phyloP scores from a whole-genome alignment of 2,888 invertebrate genomes.

The Polydrusus pterygomalis region DNA sequence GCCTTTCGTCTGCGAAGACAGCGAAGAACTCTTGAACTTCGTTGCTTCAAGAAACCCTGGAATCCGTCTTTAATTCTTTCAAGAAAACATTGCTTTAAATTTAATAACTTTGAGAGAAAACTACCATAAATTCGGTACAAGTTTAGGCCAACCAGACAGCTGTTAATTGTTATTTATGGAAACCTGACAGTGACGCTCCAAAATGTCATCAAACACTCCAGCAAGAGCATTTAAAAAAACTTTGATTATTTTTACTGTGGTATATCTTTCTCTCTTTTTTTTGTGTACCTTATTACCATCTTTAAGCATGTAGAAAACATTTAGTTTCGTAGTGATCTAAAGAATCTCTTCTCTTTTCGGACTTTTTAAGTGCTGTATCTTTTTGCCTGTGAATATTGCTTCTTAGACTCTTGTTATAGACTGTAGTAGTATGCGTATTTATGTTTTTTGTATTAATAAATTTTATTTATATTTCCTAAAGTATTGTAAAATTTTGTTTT shows the following conservation, averaged over 20 bases:
- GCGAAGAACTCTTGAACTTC: constrained; percentile 91
- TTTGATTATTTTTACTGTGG: neutral
- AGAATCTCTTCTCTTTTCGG: neutral
- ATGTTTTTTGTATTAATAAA: constrained; percentile 47
- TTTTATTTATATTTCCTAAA: constrained; percentile 49
- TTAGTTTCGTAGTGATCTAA: constrained; percentile 1
- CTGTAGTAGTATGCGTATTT: constrained; percentile 44
- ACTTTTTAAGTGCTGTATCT: constrained; percentile 17
- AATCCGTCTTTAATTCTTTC: constrained; percentile 81
- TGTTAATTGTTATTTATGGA: neutral
- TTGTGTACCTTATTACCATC: constrained; percentile 26
- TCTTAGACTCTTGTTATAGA: constrained; percentile 29
- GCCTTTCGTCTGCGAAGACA: constrained; percentile 93
- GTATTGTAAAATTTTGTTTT: neutral
- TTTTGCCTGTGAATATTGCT: constrained; percentile 50
- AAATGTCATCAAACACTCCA: too few relatives aligned
- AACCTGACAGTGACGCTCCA: neutral
- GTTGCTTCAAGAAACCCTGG: constrained; percentile 92
- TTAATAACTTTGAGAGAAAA: neutral
- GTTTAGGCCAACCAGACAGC: neutral
- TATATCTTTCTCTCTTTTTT: constrained; percentile 4
- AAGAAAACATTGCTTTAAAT: neutral
- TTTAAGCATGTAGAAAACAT: constrained; percentile 15
- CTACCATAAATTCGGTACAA: constrained; percentile 4
- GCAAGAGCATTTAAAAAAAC: neutral